A percentile compares a stretch with the other conserved stretches of the same genome.
These are phyloP conservation scores for Epirrhoe tristata DNA, from an alignment of 2,888 invertebrate species.

Conservation along the genomic window DNA sequence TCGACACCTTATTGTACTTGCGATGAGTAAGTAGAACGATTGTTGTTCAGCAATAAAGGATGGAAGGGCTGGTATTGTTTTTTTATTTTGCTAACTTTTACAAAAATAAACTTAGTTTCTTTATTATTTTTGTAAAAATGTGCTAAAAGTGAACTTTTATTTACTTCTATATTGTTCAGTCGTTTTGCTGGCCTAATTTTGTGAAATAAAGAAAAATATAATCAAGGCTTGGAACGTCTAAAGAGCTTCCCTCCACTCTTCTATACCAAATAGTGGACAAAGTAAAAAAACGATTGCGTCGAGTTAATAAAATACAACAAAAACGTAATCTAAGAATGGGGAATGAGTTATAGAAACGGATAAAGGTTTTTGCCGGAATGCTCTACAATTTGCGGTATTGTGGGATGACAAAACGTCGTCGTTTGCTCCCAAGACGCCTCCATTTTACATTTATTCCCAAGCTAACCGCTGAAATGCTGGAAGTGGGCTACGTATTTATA, in stretches of 20 bases:
- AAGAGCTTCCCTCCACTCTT: not conserved
- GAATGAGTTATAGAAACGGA: conserved; percentile 42
- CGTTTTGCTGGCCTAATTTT: not conserved
- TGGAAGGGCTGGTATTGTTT: not conserved
- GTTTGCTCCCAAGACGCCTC: conserved; percentile 54
- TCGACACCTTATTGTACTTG: not conserved
- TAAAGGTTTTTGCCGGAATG: conserved; percentile 46
- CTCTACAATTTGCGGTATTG: conserved; percentile 66
- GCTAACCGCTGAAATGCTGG: conserved; percentile 30
- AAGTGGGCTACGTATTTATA: conserved; percentile 4
- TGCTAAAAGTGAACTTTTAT: no score
- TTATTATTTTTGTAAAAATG: no score
- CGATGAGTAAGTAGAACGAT: not conserved
- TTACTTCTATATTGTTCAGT: not conserved
- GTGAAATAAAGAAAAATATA: not conserved
- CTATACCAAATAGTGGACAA: conserved; percentile 4
- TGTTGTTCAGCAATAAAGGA: not conserved
- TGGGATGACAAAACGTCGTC: conserved; percentile 68
- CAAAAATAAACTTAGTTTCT: no score
- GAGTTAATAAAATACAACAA: conserved; percentile 38
- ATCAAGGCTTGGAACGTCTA: not conserved
- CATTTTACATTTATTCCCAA: conserved; percentile 35
- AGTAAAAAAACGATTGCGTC: conserved; percentile 10
- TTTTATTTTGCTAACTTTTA: no score
- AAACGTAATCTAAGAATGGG: conserved; percentile 34